phyloP scores from a whole-genome alignment of 2,888 invertebrate genomes.

The Oscheius sp. region DNA sequence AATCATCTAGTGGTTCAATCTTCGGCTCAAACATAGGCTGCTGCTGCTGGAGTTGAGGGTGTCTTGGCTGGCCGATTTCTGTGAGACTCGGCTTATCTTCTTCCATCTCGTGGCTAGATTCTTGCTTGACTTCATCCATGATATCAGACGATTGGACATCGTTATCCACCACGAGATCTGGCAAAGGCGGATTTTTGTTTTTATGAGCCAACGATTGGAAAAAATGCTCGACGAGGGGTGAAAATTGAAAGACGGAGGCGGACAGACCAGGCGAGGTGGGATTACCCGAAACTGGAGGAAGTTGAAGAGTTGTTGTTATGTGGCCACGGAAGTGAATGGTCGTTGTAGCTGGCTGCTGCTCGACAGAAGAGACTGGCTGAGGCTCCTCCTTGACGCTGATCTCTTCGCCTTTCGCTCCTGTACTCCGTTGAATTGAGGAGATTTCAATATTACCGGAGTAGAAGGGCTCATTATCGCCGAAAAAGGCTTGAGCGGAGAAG shows the following conservation, averaged over 20 bases:
- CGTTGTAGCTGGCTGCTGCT: slow-evolving; percentile 2
- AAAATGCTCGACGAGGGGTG: slow-evolving; percentile 69
- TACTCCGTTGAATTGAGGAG: not conserved
- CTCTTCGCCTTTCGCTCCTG: not conserved
- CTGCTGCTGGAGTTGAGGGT: not conserved
- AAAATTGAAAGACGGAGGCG: slow-evolving; percentile 68
- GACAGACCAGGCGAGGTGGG: slow-evolving; percentile 47
- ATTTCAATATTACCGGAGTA: slow-evolving; percentile 44
- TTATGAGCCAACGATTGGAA: slow-evolving; percentile 24
- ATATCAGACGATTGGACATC: not conserved
- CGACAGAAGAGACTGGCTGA: not conserved
- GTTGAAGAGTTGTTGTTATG: slow-evolving; percentile 22
- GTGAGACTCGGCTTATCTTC: slow-evolving; percentile 17
- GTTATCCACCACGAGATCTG: slow-evolving; percentile 18
- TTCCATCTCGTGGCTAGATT: not conserved
- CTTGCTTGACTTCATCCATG: slow-evolving; percentile 17
- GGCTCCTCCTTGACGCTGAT: not conserved
- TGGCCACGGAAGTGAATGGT: slow-evolving; percentile 30
- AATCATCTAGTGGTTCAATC: slow-evolving; percentile 50
- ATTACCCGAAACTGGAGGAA: slow-evolving; percentile 15
- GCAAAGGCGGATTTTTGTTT: not conserved
- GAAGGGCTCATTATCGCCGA: slow-evolving; percentile 57
- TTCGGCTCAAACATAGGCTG: slow-evolving; percentile 43
- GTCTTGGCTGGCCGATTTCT: not conserved
- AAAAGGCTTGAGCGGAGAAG: slow-evolving; percentile 51